Evolutionary conservation across 2,797 vertebrate species (phyloP), one percentile per base, ranked within the genome.

Genomic region (Poeciliopsis paucimaculata): DNA sequence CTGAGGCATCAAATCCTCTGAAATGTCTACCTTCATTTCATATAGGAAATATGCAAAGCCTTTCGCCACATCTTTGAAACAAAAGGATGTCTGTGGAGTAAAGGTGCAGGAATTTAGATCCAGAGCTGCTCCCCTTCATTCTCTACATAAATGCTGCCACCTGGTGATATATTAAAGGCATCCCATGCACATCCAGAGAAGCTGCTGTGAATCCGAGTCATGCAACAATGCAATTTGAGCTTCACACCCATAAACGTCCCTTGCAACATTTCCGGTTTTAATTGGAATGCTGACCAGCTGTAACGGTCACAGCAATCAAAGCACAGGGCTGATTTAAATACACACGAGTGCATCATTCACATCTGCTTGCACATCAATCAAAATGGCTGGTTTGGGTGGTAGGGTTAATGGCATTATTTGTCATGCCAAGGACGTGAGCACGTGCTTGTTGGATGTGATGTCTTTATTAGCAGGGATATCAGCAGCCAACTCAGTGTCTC

Each of bases 71-170:
- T 64, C 71, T 84, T 41, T 78, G 77, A 81, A 79, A 74, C 49
- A 31, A 41, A 51, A 71, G 5, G 5, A 55, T 39, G 49, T 81
- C 53, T 71, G 23, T 9, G 53, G 73, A 75, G 73, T 15, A 45
- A 53, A 53, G 87, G 84, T 89, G 80, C 74, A 89, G 82, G 87
- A 88, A 86, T 87, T 82, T 84, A 79, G 70, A 60, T 77, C 74
- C 70, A 79, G 72, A 73, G 86, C 78, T 72, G 80, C 85, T 77
- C 41, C 66, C 57, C 70, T 75, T 84, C 71, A 83, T 92, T 92
- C 80, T 87, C 81, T 87, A 95, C 94, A 95, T 91, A 92, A 94
- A 92, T 94, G 93, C 96, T 96, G 95, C 95, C 96, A 94, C 95
- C 96, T 96, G 88, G 89, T 96, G 96, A 91, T 93, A 79, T 73